Evolutionary conservation across 2,113 vertebrate species (phyloP), one percentile per base, ranked within the genome.

Genomic region (Entelurus aequoreus): DNA sequence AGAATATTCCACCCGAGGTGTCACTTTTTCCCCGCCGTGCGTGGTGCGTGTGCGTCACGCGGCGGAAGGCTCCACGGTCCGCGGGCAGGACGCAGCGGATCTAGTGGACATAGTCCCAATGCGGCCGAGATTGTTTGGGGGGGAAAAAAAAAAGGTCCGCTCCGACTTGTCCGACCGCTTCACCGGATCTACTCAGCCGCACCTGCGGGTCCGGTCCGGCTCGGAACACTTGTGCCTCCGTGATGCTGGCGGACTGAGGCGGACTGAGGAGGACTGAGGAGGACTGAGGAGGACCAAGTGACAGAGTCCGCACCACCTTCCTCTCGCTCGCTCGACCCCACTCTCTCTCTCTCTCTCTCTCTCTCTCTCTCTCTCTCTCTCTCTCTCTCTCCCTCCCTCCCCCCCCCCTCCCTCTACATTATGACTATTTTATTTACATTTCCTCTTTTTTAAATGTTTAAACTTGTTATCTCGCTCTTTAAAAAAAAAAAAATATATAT

Each of bases 1-100:
- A 28, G 48, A 52, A 74, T 77, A 86, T 84, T 81, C 86, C 81
- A 80, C 72, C n/a, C n/a, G n/a, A n/a, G n/a, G n/a, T n/a, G n/a
- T n/a, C n/a, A n/a, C n/a, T n/a, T 75, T 78, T 15, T 57, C 16
- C 9, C 10, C 52, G 83, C 83, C 78, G 82, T 81, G 66, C 50
- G 71, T 69, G 54, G 62, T 70, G 65, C 79, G 68, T 58, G 50
- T 46, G 63, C 62, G 44, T 28, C 21, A 14, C 12, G 8, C 59
- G 6, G 47, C 42, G 1, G 42, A 12, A 9, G 42, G 42, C 8
- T 11, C 42, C 42, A 46, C 12, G 42, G 44, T 60, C 14, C 28
- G 1, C 4, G 47, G 13, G 28, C 28, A 46, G 11, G 42, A 46
- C 6, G 10, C 5, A 46, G 42, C 42, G 44, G 55, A 49, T 59